Evolutionary conservation across 2,797 vertebrate genomes (phyloP).

Genomic region (Stomatorhinus walkeri): DNA sequence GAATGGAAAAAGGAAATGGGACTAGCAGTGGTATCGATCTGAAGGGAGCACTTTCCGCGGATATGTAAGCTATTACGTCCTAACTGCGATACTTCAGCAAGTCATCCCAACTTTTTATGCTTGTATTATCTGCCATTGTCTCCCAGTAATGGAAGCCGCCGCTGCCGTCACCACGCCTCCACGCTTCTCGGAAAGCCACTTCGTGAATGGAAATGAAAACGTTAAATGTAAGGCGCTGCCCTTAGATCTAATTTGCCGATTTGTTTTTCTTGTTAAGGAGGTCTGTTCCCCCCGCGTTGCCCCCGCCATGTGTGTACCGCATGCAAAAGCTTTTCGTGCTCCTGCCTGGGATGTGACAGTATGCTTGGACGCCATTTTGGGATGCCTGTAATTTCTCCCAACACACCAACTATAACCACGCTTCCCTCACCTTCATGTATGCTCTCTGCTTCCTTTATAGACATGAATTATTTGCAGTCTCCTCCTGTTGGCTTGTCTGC

Average conservation of each 20-base stretch:
- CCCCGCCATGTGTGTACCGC: neutral
- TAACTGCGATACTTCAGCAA: slow-evolving; percentile 45
- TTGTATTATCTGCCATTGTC: slow-evolving; percentile 48
- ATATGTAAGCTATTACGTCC: slow-evolving; percentile 56
- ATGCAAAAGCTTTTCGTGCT: neutral
- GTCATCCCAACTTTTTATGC: slow-evolving; percentile 43
- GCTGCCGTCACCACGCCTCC: slow-evolving; percentile 34
- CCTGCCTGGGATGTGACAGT: neutral
- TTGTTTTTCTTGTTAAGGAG: neutral
- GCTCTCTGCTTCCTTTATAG: neutral
- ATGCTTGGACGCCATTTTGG: neutral
- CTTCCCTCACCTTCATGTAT: neutral
- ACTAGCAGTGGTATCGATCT: slow-evolving; percentile 55
- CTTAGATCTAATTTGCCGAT: neutral
- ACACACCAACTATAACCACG: neutral
- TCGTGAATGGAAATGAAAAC: neutral
- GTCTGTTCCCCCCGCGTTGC: neutral
- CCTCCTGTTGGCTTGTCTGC: neutral
- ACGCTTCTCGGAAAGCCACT: neutral
- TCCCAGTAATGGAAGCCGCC: slow-evolving; percentile 42
- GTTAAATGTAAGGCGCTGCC: neutral
- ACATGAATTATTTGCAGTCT: neutral
- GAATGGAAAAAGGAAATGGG: slow-evolving; percentile 53
- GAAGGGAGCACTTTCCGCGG: slow-evolving; percentile 50
- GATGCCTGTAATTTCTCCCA: neutral